Evolutionary conservation across 2,113 vertebrate species (phyloP).

Genomic region (Megaceryle torquata): DNA sequence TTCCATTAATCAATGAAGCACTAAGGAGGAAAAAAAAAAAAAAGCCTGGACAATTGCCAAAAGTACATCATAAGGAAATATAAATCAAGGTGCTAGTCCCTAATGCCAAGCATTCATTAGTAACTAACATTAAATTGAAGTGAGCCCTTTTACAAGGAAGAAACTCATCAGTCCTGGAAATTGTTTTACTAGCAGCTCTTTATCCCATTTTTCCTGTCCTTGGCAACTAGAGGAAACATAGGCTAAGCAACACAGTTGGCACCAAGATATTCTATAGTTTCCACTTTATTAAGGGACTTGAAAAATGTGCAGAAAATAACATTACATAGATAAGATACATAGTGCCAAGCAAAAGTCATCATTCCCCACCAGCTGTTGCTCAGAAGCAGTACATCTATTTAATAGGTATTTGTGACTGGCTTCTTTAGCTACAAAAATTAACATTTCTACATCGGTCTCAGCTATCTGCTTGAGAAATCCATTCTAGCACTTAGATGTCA

Average conservation of each 20-base stretch:
- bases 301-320: neutral
- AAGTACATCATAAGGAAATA: neutral
- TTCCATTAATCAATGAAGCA: neutral
- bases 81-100: neutral
- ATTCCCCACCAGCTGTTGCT: neutral
- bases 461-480: neutral
- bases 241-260: neutral
- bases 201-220: constrained; percentile 18
- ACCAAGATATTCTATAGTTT: neutral
- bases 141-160: constrained; percentile 35
- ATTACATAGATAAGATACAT: neutral
- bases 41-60: neutral
- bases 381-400: neutral
- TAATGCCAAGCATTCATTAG: constrained; percentile 11
- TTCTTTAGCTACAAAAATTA: neutral
- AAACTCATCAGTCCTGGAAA: constrained; percentile 19
- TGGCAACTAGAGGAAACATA: neutral
- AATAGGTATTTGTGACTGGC: neutral
- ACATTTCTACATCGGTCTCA: neutral
- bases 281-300: neutral
- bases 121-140: neutral
- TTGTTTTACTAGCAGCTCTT: constrained; percentile 26
- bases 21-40: neutral
- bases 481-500: neutral
- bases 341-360: neutral